Evolutionary conservation across 2,797 vertebrate genomes (phyloP).

Genomic region (Halcyon chelicuti): DNA sequence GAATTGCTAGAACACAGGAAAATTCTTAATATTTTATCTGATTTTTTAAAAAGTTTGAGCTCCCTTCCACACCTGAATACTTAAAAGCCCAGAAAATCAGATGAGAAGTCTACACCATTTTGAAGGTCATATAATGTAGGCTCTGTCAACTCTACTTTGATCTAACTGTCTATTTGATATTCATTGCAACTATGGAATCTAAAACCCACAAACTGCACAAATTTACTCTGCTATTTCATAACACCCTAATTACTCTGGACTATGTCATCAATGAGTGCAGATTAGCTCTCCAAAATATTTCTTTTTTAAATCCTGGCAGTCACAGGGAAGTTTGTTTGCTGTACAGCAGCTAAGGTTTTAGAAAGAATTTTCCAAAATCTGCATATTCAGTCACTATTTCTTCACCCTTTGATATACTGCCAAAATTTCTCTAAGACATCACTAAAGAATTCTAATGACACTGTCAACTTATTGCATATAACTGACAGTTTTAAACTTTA

Average conservation of each 20-base stretch:
- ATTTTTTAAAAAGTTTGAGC: neutral
- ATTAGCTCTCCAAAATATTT: neutral
- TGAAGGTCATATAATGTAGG: neutral
- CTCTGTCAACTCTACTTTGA: neutral
- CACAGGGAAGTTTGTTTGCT: conserved; percentile 27
- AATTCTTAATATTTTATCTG: neutral
- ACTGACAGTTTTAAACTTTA: conserved; percentile 30
- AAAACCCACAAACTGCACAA: neutral
- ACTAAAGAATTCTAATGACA: neutral
- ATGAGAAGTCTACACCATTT: neutral
- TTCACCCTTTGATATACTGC: neutral
- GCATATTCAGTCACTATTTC: neutral
- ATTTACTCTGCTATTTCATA: neutral
- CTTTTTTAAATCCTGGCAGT: neutral
- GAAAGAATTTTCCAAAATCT: neutral
- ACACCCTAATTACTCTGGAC: neutral
- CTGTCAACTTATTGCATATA: neutral
- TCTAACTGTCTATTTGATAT: neutral
- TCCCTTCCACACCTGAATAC: neutral
- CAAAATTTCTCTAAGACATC: neutral
- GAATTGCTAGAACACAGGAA: neutral
- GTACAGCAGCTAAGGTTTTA: neutral
- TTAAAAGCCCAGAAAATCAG: neutral
- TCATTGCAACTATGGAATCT: neutral
- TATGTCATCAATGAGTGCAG: conserved; percentile 1